Conservation (phyloP, 2,113 vertebrate genomes). For the Siniperca chuatsi region DNA sequence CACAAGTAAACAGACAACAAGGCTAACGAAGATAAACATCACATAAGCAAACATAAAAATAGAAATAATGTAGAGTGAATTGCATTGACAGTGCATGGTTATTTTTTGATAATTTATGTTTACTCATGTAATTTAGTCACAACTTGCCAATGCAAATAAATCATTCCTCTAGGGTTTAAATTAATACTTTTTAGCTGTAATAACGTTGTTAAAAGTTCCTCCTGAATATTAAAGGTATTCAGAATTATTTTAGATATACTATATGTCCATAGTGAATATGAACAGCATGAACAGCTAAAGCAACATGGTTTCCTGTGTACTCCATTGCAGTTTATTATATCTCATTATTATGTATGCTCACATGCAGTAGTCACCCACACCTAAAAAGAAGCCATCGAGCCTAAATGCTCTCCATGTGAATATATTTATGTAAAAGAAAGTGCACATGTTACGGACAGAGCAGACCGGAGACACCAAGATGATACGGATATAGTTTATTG, state of each 20-base stretch:
- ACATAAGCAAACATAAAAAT: not conserved
- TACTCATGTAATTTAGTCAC: not conserved
- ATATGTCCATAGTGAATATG: not conserved
- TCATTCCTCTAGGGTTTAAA: not conserved
- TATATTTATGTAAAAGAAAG: not conserved
- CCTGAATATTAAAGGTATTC: not conserved
- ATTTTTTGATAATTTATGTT: not conserved
- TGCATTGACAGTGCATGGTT: not conserved
- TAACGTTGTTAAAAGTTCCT: not conserved
- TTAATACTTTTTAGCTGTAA: not conserved
- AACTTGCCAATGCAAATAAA: not conserved
- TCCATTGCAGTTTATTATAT: not conserved
- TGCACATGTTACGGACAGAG: too few species aligned
- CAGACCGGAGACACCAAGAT: too few species aligned
- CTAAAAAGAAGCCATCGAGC: not conserved
- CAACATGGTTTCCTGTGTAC: not conserved
- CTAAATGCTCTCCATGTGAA: not conserved
- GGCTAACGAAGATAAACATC: not conserved
- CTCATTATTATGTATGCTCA: not conserved
- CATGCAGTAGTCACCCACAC: not conserved
- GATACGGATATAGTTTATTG: too few species aligned
- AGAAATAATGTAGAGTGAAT: not conserved
- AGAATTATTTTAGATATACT: not conserved
- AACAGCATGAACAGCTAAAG: not conserved
- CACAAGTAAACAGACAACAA: not conserved